Evolutionary conservation across 2,797 vertebrate genomes (phyloP).

Genomic region (Balearica regulorum): DNA sequence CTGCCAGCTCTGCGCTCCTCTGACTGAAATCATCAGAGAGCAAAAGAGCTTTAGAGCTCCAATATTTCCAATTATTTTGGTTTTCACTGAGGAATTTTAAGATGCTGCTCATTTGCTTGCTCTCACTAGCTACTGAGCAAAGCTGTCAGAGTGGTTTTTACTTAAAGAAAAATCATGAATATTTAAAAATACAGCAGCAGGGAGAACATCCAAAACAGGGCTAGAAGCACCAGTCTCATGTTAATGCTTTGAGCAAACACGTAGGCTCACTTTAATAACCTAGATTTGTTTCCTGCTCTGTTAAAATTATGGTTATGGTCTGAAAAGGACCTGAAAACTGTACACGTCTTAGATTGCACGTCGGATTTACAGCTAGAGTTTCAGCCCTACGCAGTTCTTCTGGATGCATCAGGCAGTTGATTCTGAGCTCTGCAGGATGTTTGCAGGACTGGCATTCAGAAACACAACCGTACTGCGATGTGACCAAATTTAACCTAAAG

Average conservation of each 20-base stretch:
- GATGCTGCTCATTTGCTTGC: background rate
- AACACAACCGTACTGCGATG: background rate
- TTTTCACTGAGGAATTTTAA: background rate
- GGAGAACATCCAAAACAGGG: background rate
- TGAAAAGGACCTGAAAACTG: background rate
- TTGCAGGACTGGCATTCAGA: background rate
- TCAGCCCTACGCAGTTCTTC: background rate
- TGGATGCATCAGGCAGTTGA: background rate
- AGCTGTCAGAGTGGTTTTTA: background rate
- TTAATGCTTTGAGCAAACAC: background rate
- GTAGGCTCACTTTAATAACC: background rate
- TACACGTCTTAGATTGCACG: background rate
- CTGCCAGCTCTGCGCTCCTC: fast-evolving
- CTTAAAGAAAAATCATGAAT: background rate
- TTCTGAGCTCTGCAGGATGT: background rate
- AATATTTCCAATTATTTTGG: fast-evolving
- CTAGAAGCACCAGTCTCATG: background rate
- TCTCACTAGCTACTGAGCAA: background rate
- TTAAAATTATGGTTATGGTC: background rate
- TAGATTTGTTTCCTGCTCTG: background rate
- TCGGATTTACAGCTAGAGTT: background rate
- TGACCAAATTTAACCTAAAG: background rate
- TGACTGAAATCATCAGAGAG: background rate
- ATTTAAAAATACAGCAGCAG: background rate
- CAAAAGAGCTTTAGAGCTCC: background rate